Percentiles rank a stretch among this genome's conserved stretches.
Conservation (phyloP, 2,113 vertebrate species). For the Thalassoma bifasciatum region DNA sequence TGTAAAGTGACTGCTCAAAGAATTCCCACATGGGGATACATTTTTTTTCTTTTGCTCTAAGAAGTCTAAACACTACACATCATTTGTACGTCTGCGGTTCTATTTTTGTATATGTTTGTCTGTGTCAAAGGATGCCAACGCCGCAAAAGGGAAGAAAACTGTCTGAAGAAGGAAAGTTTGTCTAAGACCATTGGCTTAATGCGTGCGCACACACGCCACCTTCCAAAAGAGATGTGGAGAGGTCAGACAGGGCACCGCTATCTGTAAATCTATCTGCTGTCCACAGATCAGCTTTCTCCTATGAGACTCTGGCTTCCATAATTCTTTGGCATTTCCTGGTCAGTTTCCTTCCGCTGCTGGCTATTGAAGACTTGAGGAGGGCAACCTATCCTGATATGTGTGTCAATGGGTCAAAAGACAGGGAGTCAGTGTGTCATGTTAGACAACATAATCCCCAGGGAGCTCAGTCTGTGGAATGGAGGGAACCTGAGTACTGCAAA, state of each 20-base stretch:
- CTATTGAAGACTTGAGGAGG: conserved; percentile 40
- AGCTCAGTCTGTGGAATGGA: conserved; percentile 35
- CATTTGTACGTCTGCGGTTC: conserved; percentile 16
- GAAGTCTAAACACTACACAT: conserved; percentile 55
- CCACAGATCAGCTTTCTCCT: conserved; percentile 77
- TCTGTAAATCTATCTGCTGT: conserved; percentile 80
- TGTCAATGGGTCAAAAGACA: conserved; percentile 67
- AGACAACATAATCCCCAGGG: conserved; percentile 34
- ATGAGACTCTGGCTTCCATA: conserved; percentile 70
- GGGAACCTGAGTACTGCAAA: conserved; percentile 33
- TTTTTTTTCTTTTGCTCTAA: conserved; percentile 51
- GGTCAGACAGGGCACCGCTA: conserved; percentile 72
- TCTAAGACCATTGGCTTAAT: conserved; percentile 37
- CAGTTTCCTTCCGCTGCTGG: conserved; percentile 69
- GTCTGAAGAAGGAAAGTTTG: conserved; percentile 58
- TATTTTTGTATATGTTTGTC: conserved; percentile 34
- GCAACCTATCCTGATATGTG: conserved; percentile 59
- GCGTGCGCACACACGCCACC: conserved; percentile 25
- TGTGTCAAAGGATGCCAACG: conserved; percentile 11
- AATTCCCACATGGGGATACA: conserved; percentile 64
- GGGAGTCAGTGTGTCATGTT: conserved; percentile 40
- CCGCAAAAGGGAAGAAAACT: conserved; percentile 40
- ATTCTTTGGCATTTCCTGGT: conserved; percentile 80
- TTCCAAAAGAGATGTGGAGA: conserved; percentile 49
- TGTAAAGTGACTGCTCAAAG: conserved; percentile 44